A percentile compares a stretch with the other conserved stretches of the same genome.
Conservation (phyloP, 2,888 invertebrate genomes). For the Venusia cambrica region DNA sequence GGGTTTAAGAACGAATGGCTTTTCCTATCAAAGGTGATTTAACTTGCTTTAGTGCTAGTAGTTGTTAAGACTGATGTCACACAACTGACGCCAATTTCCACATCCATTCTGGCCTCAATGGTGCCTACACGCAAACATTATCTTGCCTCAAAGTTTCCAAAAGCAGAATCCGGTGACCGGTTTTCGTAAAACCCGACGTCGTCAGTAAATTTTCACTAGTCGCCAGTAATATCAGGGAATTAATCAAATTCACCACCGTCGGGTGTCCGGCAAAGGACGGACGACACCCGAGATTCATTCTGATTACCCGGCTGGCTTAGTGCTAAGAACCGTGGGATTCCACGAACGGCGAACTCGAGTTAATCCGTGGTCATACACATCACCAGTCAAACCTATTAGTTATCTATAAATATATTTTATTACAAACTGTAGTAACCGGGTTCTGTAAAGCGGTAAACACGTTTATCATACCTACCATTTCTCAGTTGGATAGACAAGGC, state of each 20-base stretch:
- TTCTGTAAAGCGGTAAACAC: conserved; percentile 7
- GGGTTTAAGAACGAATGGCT: conserved; percentile 1
- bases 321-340: conserved; percentile 54
- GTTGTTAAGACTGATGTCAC: too few relatives aligned
- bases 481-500: too few relatives aligned
- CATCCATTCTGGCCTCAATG: too few relatives aligned
- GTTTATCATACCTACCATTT: too few relatives aligned
- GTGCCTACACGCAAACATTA: too few relatives aligned
- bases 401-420: conserved; percentile 36
- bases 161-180: too few relatives aligned
- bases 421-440: conserved; percentile 21
- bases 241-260: conserved; percentile 26
- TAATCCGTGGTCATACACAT: conserved; percentile 47
- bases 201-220: conserved; percentile 10
- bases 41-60: too few relatives aligned
- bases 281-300: conserved; percentile 58
- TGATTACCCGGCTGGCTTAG: conserved; percentile 68
- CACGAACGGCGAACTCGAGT: conserved; percentile 41
- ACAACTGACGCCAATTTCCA: too few relatives aligned
- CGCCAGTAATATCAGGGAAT: conserved; percentile 21
- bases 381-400: conserved; percentile 37
- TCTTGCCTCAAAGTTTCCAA: too few relatives aligned
- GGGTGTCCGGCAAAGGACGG: conserved; percentile 32
- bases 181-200: too few relatives aligned
- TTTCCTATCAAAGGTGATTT: too few relatives aligned